phyloP scores from a whole-genome alignment of 1,140 invertebrate species.

The Drosophila fuyamai region DNA sequence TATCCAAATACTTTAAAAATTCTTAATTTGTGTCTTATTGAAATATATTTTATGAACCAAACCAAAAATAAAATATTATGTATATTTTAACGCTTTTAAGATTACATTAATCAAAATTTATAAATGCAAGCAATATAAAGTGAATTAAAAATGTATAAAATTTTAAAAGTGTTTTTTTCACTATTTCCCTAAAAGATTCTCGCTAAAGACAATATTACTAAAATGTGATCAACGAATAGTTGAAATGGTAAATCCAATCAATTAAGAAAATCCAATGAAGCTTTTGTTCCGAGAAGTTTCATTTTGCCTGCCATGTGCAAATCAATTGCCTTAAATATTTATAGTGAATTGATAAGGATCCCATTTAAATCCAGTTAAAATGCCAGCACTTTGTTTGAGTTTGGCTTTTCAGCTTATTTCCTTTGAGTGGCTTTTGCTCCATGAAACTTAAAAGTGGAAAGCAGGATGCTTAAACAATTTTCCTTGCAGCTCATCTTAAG shows the following conservation, averaged over 20 bases:
- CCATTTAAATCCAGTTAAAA: constrained; percentile 46
- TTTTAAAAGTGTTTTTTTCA: too few species aligned
- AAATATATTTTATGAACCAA: too few species aligned
- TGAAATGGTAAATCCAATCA: background rate
- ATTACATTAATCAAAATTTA: too few species aligned
- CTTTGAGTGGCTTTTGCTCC: background rate
- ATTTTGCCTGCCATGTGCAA: constrained; percentile 13
- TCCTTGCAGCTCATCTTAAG: constrained; percentile 15
- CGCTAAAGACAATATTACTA: constrained; percentile 10
- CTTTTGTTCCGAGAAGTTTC: constrained; percentile 23
- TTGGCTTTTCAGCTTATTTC: constrained; percentile 9
- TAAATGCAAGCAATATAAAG: too few species aligned
- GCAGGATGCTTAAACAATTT: constrained; percentile 36
- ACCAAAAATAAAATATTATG: background rate
- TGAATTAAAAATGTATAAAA: too few species aligned
- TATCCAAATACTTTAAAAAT: background rate
- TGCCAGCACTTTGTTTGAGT: constrained; percentile 20
- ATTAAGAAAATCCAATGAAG: constrained; percentile 13
- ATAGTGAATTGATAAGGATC: constrained; percentile 24
- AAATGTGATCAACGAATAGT: constrained; percentile 4
- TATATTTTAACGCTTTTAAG: too few species aligned
- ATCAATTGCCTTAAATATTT: constrained; percentile 57
- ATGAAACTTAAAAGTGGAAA: constrained; percentile 27
- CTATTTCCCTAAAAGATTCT: background rate
- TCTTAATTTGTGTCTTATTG: too few species aligned